These are phyloP conservation scores for Tragelaphus strepsiceros DNA, from an alignment of 2,113 vertebrate species.

Conservation along the genomic window DNA sequence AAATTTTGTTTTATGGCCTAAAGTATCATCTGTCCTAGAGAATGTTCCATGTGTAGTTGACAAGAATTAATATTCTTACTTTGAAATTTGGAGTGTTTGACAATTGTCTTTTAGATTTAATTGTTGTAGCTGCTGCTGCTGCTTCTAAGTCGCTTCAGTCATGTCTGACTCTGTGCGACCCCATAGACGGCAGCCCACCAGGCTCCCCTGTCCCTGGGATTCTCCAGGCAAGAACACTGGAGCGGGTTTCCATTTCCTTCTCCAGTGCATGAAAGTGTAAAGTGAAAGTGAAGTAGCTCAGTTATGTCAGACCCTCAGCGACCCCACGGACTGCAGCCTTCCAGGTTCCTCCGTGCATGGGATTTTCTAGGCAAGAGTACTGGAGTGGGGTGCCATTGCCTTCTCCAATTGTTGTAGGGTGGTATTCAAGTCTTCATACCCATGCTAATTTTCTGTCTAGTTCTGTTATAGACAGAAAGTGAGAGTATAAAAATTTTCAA, in stretches of 20 bases:
- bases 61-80: not conserved
- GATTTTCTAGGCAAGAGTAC: no score
- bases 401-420: not conserved
- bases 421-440: not conserved
- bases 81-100: not conserved
- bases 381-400: no score
- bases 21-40: not conserved
- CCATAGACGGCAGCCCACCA: no score
- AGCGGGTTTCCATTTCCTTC: no score
- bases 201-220: no score
- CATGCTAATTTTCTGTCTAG: not conserved
- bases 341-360: no score
- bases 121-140: not conserved
- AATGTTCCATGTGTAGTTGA: not conserved
- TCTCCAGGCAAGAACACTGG: no score
- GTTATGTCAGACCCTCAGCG: accelerated
- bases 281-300: no score
- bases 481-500: not conserved
- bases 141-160: no score
- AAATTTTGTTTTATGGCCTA: not conserved
- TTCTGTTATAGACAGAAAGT: not conserved
- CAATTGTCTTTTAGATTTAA: not conserved
- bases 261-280: no score
- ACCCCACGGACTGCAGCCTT: no score
- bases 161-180: no score